Conservation (phyloP, 2,113 vertebrate species). For the Channa maculata region DNA sequence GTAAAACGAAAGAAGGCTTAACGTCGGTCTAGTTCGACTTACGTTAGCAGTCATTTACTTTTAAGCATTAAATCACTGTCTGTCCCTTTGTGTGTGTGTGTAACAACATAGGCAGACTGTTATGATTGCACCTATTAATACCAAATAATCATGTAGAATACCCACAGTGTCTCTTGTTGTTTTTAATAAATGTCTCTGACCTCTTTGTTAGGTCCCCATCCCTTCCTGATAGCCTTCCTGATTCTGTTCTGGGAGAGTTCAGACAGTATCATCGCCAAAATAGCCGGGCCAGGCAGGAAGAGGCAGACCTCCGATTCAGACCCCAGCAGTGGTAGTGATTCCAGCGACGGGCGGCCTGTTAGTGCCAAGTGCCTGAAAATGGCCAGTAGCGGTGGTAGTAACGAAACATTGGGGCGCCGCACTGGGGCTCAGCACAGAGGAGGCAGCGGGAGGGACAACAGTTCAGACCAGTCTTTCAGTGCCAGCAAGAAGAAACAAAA, state of each 20-base stretch:
- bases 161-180: background rate
- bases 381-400: slow-evolving; percentile 76
- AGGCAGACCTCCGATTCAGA: slow-evolving; percentile 98
- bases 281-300: slow-evolving; percentile 99
- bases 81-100: background rate
- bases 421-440: slow-evolving; percentile 76
- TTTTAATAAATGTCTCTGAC: background rate
- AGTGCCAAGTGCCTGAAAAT: slow-evolving; percentile 95
- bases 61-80: background rate
- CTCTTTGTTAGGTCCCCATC: slow-evolving; percentile 41
- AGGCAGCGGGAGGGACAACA: slow-evolving; percentile 85
- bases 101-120: background rate
- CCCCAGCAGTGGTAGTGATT: slow-evolving; percentile 89
- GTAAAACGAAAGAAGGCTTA: slow-evolving; percentile 33
- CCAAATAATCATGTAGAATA: background rate
- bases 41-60: background rate
- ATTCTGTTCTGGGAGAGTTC: slow-evolving; percentile 92
- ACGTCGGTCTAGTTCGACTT: background rate
- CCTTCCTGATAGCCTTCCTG: slow-evolving; percentile 77
- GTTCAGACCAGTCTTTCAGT: slow-evolving; percentile 85
- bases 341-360: slow-evolving; percentile 89
- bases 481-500: slow-evolving; percentile 97
- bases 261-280: slow-evolving; percentile 96
- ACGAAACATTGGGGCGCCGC: slow-evolving; percentile 60
- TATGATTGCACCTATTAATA: background rate